phyloP scores from a whole-genome alignment of 2,888 invertebrate genomes.

The Camptogramma bilineatum region DNA sequence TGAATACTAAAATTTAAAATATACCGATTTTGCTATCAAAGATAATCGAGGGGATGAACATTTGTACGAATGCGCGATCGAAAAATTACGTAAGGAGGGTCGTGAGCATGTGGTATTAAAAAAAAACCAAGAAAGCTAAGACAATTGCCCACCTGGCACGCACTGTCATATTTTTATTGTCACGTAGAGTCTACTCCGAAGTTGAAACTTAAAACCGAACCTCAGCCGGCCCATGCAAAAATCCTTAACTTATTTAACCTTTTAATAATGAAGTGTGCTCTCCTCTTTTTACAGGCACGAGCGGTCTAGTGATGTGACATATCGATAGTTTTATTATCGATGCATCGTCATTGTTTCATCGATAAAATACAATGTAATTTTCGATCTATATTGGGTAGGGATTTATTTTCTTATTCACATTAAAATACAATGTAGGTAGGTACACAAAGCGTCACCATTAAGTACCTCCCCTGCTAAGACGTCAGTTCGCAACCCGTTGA shows the following conservation, averaged over 20 bases:
- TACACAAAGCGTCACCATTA: too few species aligned
- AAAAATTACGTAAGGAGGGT: too few species aligned
- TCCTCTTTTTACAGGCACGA: constrained; percentile 77
- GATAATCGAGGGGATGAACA: too few species aligned
- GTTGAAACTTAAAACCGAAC: constrained; percentile 56
- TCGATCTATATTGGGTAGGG: neutral
- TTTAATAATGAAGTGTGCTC: constrained; percentile 78
- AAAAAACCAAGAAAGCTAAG: neutral
- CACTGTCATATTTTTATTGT: constrained; percentile 26
- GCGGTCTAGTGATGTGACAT: constrained; percentile 60
- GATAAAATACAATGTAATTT: constrained; percentile 6
- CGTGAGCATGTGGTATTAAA: too few species aligned
- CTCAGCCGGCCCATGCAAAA: constrained; percentile 54
- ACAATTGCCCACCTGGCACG: constrained; percentile 18
- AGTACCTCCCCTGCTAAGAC: too few species aligned
- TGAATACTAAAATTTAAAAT: too few species aligned
- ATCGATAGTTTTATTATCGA: constrained; percentile 6
- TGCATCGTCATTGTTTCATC: constrained; percentile 3
- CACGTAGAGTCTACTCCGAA: constrained; percentile 27
- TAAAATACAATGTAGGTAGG: neutral
- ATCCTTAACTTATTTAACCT: constrained; percentile 75
- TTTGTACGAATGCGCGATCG: too few species aligned
- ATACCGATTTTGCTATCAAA: too few species aligned
- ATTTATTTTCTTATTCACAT: neutral
- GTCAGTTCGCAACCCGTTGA: too few species aligned